These are phyloP conservation scores for Lucilia cuprina DNA, from an alignment of 1,140 invertebrate species.

Conservation along the genomic window DNA sequence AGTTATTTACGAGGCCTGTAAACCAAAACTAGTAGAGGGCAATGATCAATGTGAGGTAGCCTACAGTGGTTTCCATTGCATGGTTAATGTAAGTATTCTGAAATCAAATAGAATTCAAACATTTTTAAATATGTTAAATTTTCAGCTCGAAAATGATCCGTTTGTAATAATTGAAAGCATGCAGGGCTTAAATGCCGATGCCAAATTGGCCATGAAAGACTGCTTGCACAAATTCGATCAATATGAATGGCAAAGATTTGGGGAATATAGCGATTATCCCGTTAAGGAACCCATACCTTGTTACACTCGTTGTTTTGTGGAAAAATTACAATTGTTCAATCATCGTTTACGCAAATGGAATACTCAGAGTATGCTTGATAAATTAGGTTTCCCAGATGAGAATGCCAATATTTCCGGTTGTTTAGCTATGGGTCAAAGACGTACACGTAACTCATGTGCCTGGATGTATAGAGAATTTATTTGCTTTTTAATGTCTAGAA, in stretches of 20 bases:
- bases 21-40: constrained; percentile 38
- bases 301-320: constrained; percentile 51
- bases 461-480: constrained; percentile 54
- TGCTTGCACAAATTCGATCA: constrained; percentile 48
- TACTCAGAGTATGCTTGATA: constrained; percentile 43
- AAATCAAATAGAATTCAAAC: background rate
- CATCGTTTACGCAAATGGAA: constrained; percentile 49
- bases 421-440: constrained; percentile 36
- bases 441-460: constrained; percentile 44
- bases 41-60: constrained; percentile 49
- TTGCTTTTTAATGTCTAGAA: constrained; percentile 47
- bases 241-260: constrained; percentile 46
- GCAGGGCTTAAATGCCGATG: constrained; percentile 42
- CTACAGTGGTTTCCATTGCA: constrained; percentile 54
- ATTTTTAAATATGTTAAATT: background rate
- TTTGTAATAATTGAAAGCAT: constrained; percentile 53
- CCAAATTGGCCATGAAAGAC: constrained; percentile 54
- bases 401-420: constrained; percentile 40
- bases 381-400: constrained; percentile 45
- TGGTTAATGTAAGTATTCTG: constrained; percentile 50
- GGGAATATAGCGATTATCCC: constrained; percentile 43
- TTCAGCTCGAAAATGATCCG: constrained; percentile 53
- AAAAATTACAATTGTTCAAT: constrained; percentile 47
- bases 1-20: constrained; percentile 46
- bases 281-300: constrained; percentile 53